Percentiles rank a stretch among this genome's conserved stretches.
Conservation (phyloP, 2,797 vertebrate genomes). For the Rhinella marina region DNA sequence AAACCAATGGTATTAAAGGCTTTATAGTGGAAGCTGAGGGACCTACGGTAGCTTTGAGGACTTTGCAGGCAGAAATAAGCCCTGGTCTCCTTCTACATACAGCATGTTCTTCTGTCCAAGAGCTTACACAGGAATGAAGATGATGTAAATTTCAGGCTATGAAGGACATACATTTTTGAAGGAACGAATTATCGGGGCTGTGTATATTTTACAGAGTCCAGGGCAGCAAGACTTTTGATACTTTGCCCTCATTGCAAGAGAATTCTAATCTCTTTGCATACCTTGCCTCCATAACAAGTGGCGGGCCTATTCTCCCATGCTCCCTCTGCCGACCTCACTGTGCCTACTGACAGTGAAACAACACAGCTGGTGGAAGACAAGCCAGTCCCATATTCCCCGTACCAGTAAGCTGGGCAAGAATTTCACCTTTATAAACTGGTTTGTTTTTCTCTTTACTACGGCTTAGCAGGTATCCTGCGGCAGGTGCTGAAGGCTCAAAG, state of each 20-base stretch:
- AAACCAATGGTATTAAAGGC: no score
- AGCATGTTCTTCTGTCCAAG: no score
- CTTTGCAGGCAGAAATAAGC: no score
- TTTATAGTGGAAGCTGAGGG: no score
- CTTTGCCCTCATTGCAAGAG: background rate
- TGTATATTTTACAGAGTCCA: background rate
- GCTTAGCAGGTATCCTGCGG: conserved; percentile 34
- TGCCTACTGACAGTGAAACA: conserved; percentile 51
- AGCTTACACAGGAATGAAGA: background rate
- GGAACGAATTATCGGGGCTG: background rate
- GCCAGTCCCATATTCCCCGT: conserved; percentile 1
- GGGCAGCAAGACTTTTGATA: background rate
- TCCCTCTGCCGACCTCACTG: conserved; percentile 21
- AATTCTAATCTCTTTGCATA: conserved; percentile 48
- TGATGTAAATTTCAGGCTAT: background rate
- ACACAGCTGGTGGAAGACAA: conserved; percentile 46
- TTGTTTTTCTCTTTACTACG: background rate
- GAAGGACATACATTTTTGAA: background rate
- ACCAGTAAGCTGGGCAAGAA: conserved; percentile 32
- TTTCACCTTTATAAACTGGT: conserved; percentile 17
- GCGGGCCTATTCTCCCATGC: conserved; percentile 39
- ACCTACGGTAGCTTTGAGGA: no score
- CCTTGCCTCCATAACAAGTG: conserved; percentile 39
- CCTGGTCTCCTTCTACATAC: no score
- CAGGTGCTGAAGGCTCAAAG: conserved; percentile 33